Conservation (phyloP, 2,888 invertebrate species). For the Listrodromus nycthemerus region DNA sequence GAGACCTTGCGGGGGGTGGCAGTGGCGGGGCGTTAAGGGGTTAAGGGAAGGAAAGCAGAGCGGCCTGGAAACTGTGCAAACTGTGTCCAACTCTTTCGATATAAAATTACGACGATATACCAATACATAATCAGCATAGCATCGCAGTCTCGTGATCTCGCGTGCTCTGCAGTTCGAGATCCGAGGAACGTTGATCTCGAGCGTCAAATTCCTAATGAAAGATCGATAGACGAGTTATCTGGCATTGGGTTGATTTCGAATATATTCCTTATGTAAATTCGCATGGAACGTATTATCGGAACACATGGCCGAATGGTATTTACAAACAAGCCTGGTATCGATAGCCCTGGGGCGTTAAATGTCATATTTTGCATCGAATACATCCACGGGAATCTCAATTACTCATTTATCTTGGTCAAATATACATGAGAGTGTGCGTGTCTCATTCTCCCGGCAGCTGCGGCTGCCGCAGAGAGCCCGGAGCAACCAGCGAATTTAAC, state of each 20-base stretch:
- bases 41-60: not conserved
- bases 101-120: not conserved
- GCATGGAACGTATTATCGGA: not conserved
- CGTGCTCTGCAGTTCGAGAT: constrained; percentile 6
- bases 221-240: constrained; percentile 39
- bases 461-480: not conserved
- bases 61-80: constrained; percentile 25
- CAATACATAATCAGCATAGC: not conserved
- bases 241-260: not conserved
- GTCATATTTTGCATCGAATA: constrained; percentile 14
- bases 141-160: not conserved
- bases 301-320: not conserved
- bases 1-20: not conserved
- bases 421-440: not conserved
- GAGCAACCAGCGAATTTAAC: constrained; percentile 31
- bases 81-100: not conserved
- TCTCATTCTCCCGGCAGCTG: not conserved
- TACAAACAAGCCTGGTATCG: constrained; percentile 2
- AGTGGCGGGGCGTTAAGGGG: not conserved
- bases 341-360: constrained; percentile 12
- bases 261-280: not conserved
- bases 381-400: constrained; percentile 37
- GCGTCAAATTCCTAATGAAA: constrained; percentile 50
- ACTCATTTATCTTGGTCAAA: constrained; percentile 50
- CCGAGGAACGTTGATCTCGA: constrained; percentile 54